Evolutionary conservation across 2,797 vertebrate genomes (phyloP).

Genomic region (Cossypha polioptera): DNA sequence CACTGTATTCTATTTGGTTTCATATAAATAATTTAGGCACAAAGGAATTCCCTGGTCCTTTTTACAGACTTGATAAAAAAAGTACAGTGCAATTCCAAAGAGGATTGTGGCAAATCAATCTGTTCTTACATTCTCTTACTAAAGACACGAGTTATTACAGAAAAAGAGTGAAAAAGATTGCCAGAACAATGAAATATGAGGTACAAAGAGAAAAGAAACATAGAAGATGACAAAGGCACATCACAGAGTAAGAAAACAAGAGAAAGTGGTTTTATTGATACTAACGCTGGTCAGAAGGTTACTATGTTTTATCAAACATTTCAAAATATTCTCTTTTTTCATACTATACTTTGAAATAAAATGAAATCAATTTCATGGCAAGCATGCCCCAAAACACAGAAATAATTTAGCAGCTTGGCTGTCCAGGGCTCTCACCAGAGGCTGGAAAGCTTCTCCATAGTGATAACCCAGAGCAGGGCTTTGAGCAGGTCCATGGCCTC

Average conservation of each 20-base stretch:
- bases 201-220: not conserved
- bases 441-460: not conserved
- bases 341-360: not conserved
- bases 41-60: not conserved
- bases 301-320: not conserved
- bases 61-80: not conserved
- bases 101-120: not conserved
- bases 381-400: not conserved
- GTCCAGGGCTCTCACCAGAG: not conserved
- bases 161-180: not conserved
- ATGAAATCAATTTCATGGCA: not conserved
- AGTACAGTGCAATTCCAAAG: not conserved
- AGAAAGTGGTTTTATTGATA: not conserved
- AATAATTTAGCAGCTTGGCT: not conserved
- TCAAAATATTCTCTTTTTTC: not conserved
- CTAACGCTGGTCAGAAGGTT: not conserved
- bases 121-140: not conserved
- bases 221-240: not conserved
- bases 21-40: slow-evolving; percentile 29
- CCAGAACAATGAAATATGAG: not conserved
- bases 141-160: not conserved
- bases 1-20: not conserved
- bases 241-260: not conserved
- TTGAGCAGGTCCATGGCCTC: not conserved
- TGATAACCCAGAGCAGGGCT: not conserved